Evolutionary conservation across 2,797 vertebrate species (phyloP).

Genomic region (Podarcis siculus): DNA sequence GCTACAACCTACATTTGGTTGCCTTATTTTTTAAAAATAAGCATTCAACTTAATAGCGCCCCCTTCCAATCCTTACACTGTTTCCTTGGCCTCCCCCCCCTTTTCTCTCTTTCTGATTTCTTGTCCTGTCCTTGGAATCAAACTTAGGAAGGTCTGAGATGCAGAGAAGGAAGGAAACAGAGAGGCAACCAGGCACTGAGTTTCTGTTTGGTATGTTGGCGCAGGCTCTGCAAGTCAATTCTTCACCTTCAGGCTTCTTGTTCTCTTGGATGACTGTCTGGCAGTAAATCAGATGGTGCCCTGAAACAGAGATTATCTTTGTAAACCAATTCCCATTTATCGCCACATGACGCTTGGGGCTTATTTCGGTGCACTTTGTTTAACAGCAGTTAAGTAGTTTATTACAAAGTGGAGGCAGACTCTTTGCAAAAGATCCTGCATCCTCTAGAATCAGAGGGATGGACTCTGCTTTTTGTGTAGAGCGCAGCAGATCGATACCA

Average conservation of each 20-base stretch:
- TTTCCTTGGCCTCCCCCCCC: background rate
- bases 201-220: background rate
- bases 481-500: background rate
- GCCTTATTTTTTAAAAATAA: too few relatives aligned
- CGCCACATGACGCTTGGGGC: background rate
- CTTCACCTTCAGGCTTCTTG: background rate
- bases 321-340: background rate
- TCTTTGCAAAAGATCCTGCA: background rate
- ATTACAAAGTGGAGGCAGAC: background rate
- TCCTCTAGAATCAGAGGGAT: background rate
- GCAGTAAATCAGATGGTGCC: background rate
- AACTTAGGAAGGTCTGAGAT: background rate
- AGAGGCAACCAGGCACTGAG: rapidly evolving
- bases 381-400: background rate
- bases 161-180: background rate
- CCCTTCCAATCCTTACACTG: too few relatives aligned
- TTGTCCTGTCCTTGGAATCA: background rate
- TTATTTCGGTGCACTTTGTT: background rate
- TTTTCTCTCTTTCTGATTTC: background rate
- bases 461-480: background rate
- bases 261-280: background rate
- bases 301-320: background rate
- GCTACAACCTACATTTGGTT: too few relatives aligned
- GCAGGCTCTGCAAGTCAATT: background rate
- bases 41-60: too few relatives aligned